Conservation (phyloP, 1,140 invertebrate species). For the Linepithema humile region DNA sequence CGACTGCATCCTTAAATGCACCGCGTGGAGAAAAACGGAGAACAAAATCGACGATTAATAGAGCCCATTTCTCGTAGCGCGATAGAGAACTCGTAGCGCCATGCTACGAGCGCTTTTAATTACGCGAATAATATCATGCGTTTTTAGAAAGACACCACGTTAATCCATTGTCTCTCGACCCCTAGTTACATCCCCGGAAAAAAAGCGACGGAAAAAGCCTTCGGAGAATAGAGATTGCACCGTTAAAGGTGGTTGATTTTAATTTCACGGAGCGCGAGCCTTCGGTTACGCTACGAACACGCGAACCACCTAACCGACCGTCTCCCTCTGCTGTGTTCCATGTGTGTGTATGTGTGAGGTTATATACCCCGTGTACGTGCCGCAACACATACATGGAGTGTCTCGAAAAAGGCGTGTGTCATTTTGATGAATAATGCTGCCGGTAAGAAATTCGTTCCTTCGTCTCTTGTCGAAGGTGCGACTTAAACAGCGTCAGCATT, state of each 20-base stretch:
- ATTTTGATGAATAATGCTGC: constrained; percentile 50
- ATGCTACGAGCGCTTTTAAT: constrained; percentile 33
- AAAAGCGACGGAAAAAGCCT: constrained; percentile 64
- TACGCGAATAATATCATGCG: constrained; percentile 34
- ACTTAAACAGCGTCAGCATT: constrained; percentile 34
- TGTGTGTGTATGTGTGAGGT: neutral
- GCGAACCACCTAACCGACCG: constrained; percentile 67
- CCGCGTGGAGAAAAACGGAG: neutral
- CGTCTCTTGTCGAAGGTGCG: constrained; percentile 26
- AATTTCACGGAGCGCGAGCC: constrained; percentile 84
- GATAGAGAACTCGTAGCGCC: neutral
- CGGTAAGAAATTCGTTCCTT: constrained; percentile 38
- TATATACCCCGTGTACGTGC: neutral
- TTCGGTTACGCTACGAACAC: constrained; percentile 82
- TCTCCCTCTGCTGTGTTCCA: constrained; percentile 24
- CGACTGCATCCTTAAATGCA: neutral
- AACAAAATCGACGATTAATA: constrained; percentile 38
- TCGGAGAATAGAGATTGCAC: constrained; percentile 79
- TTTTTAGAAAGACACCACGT: constrained; percentile 27
- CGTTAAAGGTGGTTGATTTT: constrained; percentile 83
- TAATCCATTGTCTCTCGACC: constrained; percentile 57
- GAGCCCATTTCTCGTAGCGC: neutral
- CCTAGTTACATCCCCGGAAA: constrained; percentile 15
- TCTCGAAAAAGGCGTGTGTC: constrained; percentile 39
- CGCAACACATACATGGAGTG: neutral